phyloP scores from a whole-genome alignment of 2,113 vertebrate species.

The human (Homo sapiens) region DNA sequence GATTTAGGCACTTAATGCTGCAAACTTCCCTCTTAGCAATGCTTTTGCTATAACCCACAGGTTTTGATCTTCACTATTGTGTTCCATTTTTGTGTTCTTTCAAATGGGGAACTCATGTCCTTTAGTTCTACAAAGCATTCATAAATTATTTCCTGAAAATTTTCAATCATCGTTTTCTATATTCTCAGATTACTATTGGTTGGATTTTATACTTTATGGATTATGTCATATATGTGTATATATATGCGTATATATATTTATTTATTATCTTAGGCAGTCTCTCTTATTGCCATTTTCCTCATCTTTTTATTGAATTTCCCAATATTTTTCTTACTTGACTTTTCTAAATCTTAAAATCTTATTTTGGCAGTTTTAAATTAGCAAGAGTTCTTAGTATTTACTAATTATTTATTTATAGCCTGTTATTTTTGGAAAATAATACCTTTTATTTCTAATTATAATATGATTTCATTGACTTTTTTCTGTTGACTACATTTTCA shows the following conservation, averaged over 20 bases:
- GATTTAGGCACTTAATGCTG: too few species aligned
- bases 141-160: neutral
- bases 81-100: neutral
- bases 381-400: neutral
- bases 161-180: neutral
- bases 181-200: neutral
- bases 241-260: neutral
- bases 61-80: neutral
- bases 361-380: neutral
- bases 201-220: neutral
- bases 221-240: neutral
- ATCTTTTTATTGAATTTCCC: neutral
- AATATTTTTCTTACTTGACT: neutral
- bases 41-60: too few species aligned
- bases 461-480: slow-evolving; percentile 6
- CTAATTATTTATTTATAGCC: neutral
- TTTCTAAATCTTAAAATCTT: neutral
- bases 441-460: neutral
- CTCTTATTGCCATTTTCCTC: neutral
- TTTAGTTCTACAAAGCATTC: neutral
- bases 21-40: too few species aligned
- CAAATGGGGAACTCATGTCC: neutral
- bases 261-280: neutral
- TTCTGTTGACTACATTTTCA: neutral
- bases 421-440: neutral